phyloP scores from a whole-genome alignment of 53 echinoderm and acorn worm species.

The Holothuria scabra region DNA sequence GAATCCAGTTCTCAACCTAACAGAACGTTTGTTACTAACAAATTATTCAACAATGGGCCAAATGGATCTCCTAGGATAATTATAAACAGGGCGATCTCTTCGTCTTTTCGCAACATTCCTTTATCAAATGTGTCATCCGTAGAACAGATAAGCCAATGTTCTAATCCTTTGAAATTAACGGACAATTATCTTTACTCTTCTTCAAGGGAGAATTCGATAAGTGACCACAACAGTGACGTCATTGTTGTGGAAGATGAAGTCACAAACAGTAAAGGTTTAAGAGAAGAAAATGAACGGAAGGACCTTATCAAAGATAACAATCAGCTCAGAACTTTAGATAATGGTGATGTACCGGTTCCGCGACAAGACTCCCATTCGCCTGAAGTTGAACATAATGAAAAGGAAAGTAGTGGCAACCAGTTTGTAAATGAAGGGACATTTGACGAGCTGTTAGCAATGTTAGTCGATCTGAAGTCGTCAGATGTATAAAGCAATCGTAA shows the following conservation, averaged over 20 bases:
- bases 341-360: background rate
- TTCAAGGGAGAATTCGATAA: slow-evolving; percentile 26
- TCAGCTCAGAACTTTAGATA: background rate
- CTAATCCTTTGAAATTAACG: slow-evolving; percentile 19
- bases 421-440: slow-evolving; percentile 20
- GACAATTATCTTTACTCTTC: slow-evolving; percentile 31
- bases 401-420: background rate
- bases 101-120: slow-evolving; percentile 14
- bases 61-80: slow-evolving; percentile 40
- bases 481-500: background rate
- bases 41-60: slow-evolving; percentile 9
- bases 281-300: background rate
- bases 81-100: slow-evolving; percentile 22
- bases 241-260: slow-evolving; percentile 10
- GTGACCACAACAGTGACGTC: slow-evolving; percentile 18
- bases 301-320: background rate
- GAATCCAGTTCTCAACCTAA: background rate
- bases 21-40: background rate
- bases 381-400: background rate
- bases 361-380: background rate
- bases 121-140: slow-evolving; percentile 7
- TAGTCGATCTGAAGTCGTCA: slow-evolving; percentile 36
- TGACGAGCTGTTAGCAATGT: slow-evolving; percentile 39
- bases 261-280: background rate
- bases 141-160: background rate